Conservation (phyloP, 2,797 vertebrate species). For the Sparus aurata region DNA sequence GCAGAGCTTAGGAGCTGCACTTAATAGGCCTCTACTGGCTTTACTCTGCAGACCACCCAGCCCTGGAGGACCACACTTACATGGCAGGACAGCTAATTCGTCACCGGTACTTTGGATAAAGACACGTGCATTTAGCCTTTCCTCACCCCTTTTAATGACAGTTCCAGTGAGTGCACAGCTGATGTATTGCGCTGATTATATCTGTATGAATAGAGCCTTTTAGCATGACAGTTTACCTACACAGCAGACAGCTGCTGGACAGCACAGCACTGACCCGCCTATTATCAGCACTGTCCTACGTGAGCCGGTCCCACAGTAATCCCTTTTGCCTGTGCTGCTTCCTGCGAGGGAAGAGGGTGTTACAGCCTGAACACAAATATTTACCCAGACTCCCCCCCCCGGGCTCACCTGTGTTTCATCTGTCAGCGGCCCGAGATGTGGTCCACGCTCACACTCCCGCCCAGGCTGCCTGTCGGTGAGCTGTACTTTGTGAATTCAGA, state of each 20-base stretch:
- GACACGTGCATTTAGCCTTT: conserved; percentile 43
- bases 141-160: conserved; percentile 51
- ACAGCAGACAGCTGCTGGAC: conserved; percentile 19
- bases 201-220: conserved; percentile 64
- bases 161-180: conserved; percentile 52
- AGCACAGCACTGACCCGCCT: conserved; percentile 22
- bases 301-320: conserved; percentile 49
- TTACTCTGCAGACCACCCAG: conserved; percentile 72
- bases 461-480: conserved; percentile 6
- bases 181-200: conserved; percentile 66
- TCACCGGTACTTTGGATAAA: conserved; percentile 36
- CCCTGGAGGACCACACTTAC: conserved; percentile 35
- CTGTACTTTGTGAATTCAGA: conserved; percentile 13
- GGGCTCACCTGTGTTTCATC: conserved; percentile 73
- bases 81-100: conserved; percentile 42
- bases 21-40: conserved; percentile 61
- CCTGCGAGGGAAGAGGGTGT: conserved; percentile 64
- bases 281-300: conserved; percentile 49
- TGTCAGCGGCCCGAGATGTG: conserved; percentile 51
- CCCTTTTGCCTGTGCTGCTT: conserved; percentile 54
- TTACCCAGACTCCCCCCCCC: conserved; percentile 72
- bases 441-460: conserved; percentile 7
- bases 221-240: conserved; percentile 37
- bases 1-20: conserved; percentile 61
- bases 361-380: conserved; percentile 75